phyloP scores from a whole-genome alignment of 1,140 invertebrate species.

The Chrysomallon squamiferum region DNA sequence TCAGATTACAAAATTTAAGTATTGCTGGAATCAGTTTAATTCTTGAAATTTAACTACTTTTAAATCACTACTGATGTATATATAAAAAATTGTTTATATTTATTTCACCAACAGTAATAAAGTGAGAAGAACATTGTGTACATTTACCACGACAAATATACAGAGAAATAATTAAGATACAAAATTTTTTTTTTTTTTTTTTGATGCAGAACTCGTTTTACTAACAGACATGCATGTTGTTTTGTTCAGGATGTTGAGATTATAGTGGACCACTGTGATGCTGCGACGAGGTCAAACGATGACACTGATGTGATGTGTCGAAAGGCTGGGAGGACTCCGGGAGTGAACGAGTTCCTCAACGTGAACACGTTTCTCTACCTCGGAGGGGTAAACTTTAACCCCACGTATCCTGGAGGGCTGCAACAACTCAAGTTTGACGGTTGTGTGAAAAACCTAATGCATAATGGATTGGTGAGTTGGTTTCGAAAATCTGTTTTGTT shows the following conservation, averaged over 20 bases:
- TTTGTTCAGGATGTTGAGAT: not conserved
- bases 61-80: too few relatives aligned
- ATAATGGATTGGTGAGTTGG: constrained; percentile 82
- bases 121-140: too few relatives aligned
- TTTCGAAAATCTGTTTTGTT: too few relatives aligned
- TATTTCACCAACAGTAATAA: too few relatives aligned
- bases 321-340: constrained; percentile 84
- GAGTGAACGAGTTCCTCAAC: constrained; percentile 96
- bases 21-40: not conserved
- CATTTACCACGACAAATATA: too few relatives aligned
- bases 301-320: constrained; percentile 87
- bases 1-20: not conserved
- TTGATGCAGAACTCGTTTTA: too few relatives aligned
- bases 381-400: constrained; percentile 82
- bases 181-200: too few relatives aligned
- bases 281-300: constrained; percentile 75
- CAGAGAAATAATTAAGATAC: too few relatives aligned
- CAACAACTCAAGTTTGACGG: constrained; percentile 87
- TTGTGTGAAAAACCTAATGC: constrained; percentile 92
- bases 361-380: constrained; percentile 94
- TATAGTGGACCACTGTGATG: constrained; percentile 63
- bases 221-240: not conserved
- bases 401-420: constrained; percentile 77
- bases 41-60: too few relatives aligned
- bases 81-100: too few relatives aligned